Base-by-base conservation (phyloP, 2,113 vertebrate genomes). In the Oncorhynchus gorbuscha region DNA sequence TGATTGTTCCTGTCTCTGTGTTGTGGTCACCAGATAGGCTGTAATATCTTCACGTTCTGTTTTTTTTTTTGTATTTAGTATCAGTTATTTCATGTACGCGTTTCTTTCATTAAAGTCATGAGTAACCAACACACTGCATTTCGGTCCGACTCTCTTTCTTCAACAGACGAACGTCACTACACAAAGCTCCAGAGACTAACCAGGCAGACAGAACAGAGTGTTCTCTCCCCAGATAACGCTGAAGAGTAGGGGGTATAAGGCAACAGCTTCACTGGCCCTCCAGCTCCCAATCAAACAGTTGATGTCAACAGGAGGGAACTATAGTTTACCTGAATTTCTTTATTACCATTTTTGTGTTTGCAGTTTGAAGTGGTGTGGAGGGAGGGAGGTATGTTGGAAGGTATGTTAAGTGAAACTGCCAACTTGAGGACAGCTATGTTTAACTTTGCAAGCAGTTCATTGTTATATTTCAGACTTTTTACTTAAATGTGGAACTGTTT, bases 221-320 rank as follows among this genome's bases (percentile, higher is more conserved):
- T 81, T 78, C 39, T 88, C 68, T 81, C 78, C 76, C 79, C 71
- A 65, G 81, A 78, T 81, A 73, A 85, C 24, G 26, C n/a, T 76
- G 77, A 82, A 22, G 16, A 6, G 64, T 24, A 28, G 26, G 28
- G 66, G 13, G 69, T 62, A 13, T 5, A 14, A 13, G 65, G 1
- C 8, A 72, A 32, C 55, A 72, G 58, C 20, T 68, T 45, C 48
- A 32, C 68, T 12, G 28, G 58, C 79, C 30, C 69, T 78, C 13
- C 61, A 28, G 58, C 61, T 68, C 67, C 39, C 58, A 32, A 24
- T 67, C 68, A 22, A 65, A 11, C 35, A 20, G 65, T 30, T 68
- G 35, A 18, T 69, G 67, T 65, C 59, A 45, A 22, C 30, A 73
- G 22, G 61, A 18, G 66, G 26, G 71, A 16, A 7, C 7, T 62